A percentile compares a stretch with the other conserved stretches of the same genome.
phyloP scores from a whole-genome alignment of 2,113 vertebrate genomes.

The Lepus timidus region DNA sequence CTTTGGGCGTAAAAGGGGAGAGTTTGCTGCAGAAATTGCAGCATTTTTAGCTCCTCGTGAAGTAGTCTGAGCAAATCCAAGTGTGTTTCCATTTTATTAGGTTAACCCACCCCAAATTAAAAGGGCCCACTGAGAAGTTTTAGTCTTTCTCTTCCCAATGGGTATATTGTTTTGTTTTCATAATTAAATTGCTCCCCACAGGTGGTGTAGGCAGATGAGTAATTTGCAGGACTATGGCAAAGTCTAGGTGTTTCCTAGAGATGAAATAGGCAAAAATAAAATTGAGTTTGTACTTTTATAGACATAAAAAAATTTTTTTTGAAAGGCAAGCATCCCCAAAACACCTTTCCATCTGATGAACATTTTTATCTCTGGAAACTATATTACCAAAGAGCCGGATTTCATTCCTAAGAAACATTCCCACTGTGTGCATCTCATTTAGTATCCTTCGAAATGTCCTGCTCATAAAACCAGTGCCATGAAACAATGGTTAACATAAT shows the following conservation, averaged over 20 bases:
- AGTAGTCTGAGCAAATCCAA: conserved; percentile 53
- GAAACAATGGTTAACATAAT: not conserved
- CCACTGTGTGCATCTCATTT: not conserved
- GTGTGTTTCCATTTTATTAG: not conserved
- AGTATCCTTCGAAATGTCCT: not conserved
- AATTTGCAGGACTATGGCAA: not conserved
- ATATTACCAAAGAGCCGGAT: conserved; percentile 53
- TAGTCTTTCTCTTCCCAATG: not conserved
- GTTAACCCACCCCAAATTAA: conserved; percentile 7
- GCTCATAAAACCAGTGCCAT: not conserved
- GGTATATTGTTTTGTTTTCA: not conserved
- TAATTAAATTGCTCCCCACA: conserved; percentile 40
- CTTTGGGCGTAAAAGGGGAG: conserved; percentile 62
- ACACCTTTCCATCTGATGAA: not conserved
- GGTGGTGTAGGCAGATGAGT: not conserved
- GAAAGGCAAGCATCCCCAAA: not conserved
- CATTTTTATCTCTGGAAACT: conserved; percentile 22
- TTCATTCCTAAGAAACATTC: conserved; percentile 32
- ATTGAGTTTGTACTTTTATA: not conserved
- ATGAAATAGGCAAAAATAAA: not conserved
- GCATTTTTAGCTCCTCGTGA: conserved; percentile 38
- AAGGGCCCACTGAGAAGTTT: not conserved
- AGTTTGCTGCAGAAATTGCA: conserved; percentile 50
- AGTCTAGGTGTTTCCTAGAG: not conserved
- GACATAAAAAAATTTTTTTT: not conserved